Evolutionary conservation across 2,888 invertebrate species (phyloP), one percentile per base, ranked within the genome.

Genomic region (Pycnomerus fuliginosus): DNA sequence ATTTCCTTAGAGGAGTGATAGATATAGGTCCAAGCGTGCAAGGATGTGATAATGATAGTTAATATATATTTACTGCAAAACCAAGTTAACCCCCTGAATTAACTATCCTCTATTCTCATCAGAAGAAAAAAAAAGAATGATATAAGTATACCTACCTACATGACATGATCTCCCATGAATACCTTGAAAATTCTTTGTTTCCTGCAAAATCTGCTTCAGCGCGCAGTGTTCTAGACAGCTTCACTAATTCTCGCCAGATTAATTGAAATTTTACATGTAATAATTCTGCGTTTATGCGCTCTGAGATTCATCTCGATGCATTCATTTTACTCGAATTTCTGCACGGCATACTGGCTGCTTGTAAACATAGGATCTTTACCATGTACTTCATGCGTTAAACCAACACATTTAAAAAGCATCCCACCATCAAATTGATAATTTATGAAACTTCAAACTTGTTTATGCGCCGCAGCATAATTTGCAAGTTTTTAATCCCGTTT

Each of bases 251-350:
- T 22, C 16, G 23, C 7, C 10, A 13, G 13, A 22, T 22, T 13
- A 33, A 14, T 11, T 13, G 20, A 11, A 16, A 14, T 33, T 16
- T 14, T 7, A 33, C 13, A n/a, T n/a, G 33, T 15, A 33, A 33
- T 33, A 33, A 33, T 33, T 33, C 10, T 32, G 32, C 15, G 25
- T 25, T 36, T 36, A 27, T 27, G 28, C 36, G 27, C 29, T 28
- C 29, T 36, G 30, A 30, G 24, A 24, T 24, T 14, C 13, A n/a
- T n/a, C n/a, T n/a, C 13, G 4, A n/a, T n/a, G 14, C 36, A 28
- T 36, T 28, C 16, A 36, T 36, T 36, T 27, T 36, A 36, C 36
- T 36, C 36, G 36, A 36, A 36, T 36, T 36, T 36, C 36, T 36
- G 10, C 27, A 14, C 16, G n/a, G n/a, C n/a, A n/a, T n/a, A n/a